phyloP scores from a whole-genome alignment of 2,888 invertebrate genomes.

The Atethmia centrago region DNA sequence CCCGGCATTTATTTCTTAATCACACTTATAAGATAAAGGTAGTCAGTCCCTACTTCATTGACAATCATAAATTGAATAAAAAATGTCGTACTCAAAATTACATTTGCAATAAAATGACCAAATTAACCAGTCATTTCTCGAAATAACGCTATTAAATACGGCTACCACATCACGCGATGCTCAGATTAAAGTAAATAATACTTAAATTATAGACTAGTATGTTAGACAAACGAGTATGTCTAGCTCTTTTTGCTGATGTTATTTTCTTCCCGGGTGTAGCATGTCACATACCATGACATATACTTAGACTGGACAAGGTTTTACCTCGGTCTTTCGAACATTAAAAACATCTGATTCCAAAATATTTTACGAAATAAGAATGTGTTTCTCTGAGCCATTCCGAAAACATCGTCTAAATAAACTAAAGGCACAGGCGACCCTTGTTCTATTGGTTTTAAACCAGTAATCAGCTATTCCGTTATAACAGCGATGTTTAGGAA shows the following conservation, averaged over 20 bases:
- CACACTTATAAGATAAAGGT: not conserved
- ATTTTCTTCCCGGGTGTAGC: slow-evolving; percentile 48
- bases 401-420: not conserved
- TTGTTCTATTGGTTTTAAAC: not conserved
- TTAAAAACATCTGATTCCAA: not conserved
- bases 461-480: not conserved
- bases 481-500: not conserved
- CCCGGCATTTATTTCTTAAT: not conserved
- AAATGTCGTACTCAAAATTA: slow-evolving; percentile 53
- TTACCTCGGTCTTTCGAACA: not conserved
- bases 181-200: slow-evolving; percentile 77
- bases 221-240: slow-evolving; percentile 48
- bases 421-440: not conserved
- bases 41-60: not conserved
- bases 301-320: slow-evolving; percentile 4
- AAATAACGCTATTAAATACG: slow-evolving; percentile 64
- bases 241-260: slow-evolving; percentile 50
- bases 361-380: not conserved
- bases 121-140: slow-evolving; percentile 67
- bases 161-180: slow-evolving; percentile 74
- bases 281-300: slow-evolving; percentile 37
- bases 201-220: slow-evolving; percentile 71
- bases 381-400: not conserved
- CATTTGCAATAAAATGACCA: slow-evolving; percentile 61
- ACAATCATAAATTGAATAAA: slow-evolving; percentile 20